phyloP scores from a whole-genome alignment of 2,888 invertebrate genomes.

The Drosophila tanythrix region DNA sequence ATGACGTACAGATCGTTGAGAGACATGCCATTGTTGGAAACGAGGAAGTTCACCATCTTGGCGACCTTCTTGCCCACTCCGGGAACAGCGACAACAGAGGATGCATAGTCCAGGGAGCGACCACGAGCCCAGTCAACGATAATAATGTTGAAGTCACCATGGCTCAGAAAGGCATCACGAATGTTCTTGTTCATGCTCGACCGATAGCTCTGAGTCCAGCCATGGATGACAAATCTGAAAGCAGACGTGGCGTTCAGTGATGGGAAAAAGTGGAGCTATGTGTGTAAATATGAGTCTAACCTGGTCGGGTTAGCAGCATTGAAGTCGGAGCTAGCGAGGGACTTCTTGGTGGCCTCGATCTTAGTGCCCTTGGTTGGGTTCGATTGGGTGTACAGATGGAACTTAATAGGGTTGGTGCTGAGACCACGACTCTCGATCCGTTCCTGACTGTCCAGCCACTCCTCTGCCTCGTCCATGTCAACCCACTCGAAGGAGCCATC shows the following conservation, averaged over 20 bases:
- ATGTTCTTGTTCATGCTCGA: constrained; percentile 80
- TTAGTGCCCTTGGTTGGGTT: constrained; percentile 66
- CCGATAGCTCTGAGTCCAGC: constrained; percentile 87
- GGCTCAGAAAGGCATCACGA: constrained; percentile 86
- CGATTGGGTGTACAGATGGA: constrained; percentile 71
- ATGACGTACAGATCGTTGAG: constrained; percentile 86
- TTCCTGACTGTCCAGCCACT: constrained; percentile 48
- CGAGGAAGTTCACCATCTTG: constrained; percentile 82
- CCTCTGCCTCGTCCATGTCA: constrained; percentile 62
- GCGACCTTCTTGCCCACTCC: constrained; percentile 78
- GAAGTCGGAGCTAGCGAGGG: constrained; percentile 62
- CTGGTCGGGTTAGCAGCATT: constrained; percentile 61
- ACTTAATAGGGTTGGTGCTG: constrained; percentile 56
- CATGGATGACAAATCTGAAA: constrained; percentile 85
- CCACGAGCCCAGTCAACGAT: constrained; percentile 88
- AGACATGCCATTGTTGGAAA: constrained; percentile 85
- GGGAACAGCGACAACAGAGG: constrained; percentile 85
- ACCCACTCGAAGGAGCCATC: constrained; percentile 69
- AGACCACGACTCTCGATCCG: constrained; percentile 41
- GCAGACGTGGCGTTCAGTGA: not conserved
- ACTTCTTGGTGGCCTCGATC: constrained; percentile 53
- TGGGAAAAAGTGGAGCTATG: too few species aligned
- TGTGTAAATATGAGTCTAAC: constrained; percentile 15
- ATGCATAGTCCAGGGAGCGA: constrained; percentile 86
- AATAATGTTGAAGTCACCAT: constrained; percentile 87